Conservation (phyloP, 2,113 vertebrate species). For the Oreochromis tanganicae region DNA sequence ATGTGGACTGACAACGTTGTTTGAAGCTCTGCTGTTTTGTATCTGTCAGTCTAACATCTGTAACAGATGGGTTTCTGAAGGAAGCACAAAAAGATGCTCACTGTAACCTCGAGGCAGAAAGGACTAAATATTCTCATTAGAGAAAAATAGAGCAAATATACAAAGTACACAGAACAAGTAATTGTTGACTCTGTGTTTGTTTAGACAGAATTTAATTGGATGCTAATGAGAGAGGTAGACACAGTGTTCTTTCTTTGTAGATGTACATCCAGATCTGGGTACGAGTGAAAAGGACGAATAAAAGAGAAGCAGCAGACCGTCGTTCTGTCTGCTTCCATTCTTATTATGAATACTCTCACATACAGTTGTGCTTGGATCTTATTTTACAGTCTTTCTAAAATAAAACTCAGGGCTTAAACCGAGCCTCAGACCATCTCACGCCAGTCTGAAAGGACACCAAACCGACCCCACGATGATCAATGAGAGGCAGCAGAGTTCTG, state of each 20-base stretch:
- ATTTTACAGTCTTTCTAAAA: background rate
- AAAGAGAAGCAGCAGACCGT: background rate
- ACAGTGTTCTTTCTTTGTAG: background rate
- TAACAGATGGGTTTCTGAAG: slow-evolving; percentile 2
- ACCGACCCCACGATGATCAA: background rate
- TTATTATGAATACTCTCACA: background rate
- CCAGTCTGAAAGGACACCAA: background rate
- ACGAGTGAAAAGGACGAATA: background rate
- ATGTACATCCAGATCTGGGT: background rate
- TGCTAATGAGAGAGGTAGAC: background rate
- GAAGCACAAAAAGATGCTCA: background rate
- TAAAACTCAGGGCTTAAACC: background rate
- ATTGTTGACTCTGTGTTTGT: background rate
- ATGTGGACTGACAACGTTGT: background rate
- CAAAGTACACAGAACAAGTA: background rate
- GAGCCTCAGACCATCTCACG: background rate
- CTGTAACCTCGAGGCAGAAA: background rate
- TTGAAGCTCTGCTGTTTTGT: background rate
- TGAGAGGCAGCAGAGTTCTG: background rate
- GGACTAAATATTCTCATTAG: background rate
- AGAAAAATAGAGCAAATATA: background rate
- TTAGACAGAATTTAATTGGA: background rate
- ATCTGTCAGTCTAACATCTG: background rate
- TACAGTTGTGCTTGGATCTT: background rate
- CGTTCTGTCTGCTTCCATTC: background rate